phyloP scores from a whole-genome alignment of 2,113 vertebrate genomes.

The Oncorhynchus tshawytscha region DNA sequence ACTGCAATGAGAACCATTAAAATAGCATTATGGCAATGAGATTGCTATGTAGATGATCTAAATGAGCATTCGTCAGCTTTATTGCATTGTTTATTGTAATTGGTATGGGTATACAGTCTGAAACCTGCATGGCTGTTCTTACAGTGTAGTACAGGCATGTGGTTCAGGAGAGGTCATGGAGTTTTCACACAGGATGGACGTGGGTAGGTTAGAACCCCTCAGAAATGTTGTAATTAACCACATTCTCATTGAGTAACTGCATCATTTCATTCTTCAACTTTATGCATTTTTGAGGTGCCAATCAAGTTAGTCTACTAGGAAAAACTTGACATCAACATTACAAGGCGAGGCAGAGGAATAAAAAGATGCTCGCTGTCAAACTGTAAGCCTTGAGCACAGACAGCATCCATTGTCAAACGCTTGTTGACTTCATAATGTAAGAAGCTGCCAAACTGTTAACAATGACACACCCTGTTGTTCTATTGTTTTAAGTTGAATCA shows the following conservation, averaged over 20 bases:
- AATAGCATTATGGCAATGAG: slow-evolving; percentile 51
- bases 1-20: slow-evolving; percentile 48
- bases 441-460: background rate
- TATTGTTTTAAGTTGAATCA: background rate
- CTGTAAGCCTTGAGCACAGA: background rate
- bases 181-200: slow-evolving; percentile 11
- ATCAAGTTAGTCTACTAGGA: background rate
- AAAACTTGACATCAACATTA: background rate
- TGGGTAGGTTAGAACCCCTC: background rate
- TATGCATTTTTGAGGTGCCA: background rate
- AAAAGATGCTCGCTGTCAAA: background rate
- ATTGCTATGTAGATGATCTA: slow-evolving; percentile 49
- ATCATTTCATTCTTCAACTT: slow-evolving; percentile 1
- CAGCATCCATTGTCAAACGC: background rate
- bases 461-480: background rate
- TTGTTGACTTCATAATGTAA: background rate
- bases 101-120: slow-evolving; percentile 35
- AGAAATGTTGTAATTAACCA: slow-evolving; percentile 11
- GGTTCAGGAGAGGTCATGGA: slow-evolving; percentile 23
- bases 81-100: slow-evolving; percentile 32
- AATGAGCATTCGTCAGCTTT: slow-evolving; percentile 59
- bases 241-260: background rate
- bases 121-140: slow-evolving; percentile 6
- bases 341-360: background rate
- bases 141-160: background rate